Conservation (phyloP, 2,797 vertebrate genomes). For the Echeneis naucrates region DNA sequence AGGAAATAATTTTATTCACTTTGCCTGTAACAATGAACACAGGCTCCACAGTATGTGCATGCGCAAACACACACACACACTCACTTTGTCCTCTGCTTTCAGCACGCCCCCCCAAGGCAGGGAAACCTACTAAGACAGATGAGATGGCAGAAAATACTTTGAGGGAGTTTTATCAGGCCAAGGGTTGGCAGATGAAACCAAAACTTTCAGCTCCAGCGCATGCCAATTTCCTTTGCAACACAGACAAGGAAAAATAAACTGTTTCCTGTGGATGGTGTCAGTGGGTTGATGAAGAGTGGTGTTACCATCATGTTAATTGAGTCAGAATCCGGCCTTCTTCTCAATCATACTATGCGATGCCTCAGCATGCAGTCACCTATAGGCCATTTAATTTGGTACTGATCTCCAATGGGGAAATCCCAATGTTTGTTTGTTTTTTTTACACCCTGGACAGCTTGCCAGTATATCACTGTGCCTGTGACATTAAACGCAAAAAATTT, state of each 20-base stretch:
- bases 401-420: not conserved
- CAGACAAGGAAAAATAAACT: conserved; percentile 32
- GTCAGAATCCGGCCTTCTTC: conserved; percentile 13
- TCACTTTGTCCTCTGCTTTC: conserved; percentile 37
- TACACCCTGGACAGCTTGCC: too few species aligned
- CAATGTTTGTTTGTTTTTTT: too few species aligned
- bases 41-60: conserved; percentile 13
- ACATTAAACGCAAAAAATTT: not conserved
- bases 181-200: not conserved
- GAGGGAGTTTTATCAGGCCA: not conserved
- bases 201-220: conserved; percentile 17
- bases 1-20: conserved; percentile 18
- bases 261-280: conserved; percentile 34
- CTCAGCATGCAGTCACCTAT: not conserved
- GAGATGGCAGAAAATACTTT: conserved; percentile 60
- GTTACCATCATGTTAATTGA: not conserved
- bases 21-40: not conserved
- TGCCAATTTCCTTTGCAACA: not conserved
- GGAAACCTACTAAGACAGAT: conserved; percentile 54
- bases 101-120: conserved; percentile 16
- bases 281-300: conserved; percentile 5
- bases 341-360: not conserved
- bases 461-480: too few species aligned
- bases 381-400: not conserved
- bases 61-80: conserved; percentile 15